Base-by-base conservation (phyloP, 2,113 vertebrate species). In the Glareola pratincola region DNA sequence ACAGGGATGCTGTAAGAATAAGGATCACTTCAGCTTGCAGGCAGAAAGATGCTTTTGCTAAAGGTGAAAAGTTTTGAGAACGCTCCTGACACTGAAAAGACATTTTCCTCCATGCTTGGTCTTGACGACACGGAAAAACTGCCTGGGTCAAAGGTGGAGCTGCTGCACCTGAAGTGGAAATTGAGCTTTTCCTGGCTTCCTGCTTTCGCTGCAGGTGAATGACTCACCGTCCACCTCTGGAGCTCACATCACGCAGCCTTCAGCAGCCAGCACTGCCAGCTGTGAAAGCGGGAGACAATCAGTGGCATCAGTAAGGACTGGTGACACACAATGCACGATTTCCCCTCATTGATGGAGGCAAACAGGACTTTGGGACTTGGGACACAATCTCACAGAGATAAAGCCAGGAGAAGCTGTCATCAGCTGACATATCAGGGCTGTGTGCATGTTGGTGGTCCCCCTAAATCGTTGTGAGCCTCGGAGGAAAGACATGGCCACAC, bases 121-220 rank as follows among this genome's bases (percentile, higher is more conserved):
- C 43, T 88, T 73, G 66, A 72, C 3, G 2, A 79, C 89, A n/a
- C 24, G 82, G 69, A 74, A 53, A 85, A 63, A 16, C 26, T 8
- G 2, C 43, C n/a, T 22, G 43, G 16, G 32, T 60, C 27, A n/a
- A 43, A 83, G 67, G 67, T 12, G 36, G 53, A 67, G 45, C 9
- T 24, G 43, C 34, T 63, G 32, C 22, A 45, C 9, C 54, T 36
- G 22, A 50, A 74, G 54, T 37, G 29, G 54, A 81, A 93, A 81
- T 32, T 0, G 1, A 67, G 37, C 29, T 71, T 81, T 64, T n/a
- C n/a, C 10, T 2, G 1, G 39, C 20, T 48, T 20, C 19, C 27
- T 57, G 59, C 68, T 64, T 24, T 54, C 8, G 1, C 53, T 37
- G 30, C 37, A 32, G 20, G 26, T 27, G 41, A 45, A 9, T 4